Evolutionary conservation across 23 tunicate genomes (phyloP).

Genomic region (Aplidium turbinatum): DNA sequence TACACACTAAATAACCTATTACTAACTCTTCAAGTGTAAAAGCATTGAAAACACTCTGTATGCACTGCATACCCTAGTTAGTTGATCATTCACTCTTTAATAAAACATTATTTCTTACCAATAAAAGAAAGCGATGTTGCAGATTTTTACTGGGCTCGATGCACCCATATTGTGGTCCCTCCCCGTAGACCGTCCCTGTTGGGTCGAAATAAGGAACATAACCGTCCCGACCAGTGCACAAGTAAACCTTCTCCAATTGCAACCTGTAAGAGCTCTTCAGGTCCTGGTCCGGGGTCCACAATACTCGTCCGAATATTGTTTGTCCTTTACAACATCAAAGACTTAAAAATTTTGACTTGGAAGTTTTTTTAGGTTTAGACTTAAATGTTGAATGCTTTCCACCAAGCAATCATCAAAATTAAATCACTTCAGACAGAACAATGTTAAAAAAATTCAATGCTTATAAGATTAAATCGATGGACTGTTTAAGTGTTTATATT

Average conservation of each 20-base stretch:
- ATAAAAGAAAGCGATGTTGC: conserved; percentile 81
- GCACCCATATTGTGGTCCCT: conserved; percentile 94
- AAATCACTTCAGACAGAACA: no score
- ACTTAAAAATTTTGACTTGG: no score
- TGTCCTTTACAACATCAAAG: conserved; percentile 60
- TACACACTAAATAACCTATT: no score
- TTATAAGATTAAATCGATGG: neutral
- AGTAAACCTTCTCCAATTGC: conserved; percentile 89
- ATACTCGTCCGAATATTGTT: conserved; percentile 88
- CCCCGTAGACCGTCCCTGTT: conserved; percentile 68
- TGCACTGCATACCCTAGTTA: no score
- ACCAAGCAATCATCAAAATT: no score
- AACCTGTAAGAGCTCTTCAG: conserved; percentile 87
- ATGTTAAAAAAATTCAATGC: no score
- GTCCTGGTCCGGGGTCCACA: conserved; percentile 96
- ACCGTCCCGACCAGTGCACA: conserved; percentile 96
- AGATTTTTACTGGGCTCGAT: conserved; percentile 88
- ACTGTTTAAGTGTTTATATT: no score
- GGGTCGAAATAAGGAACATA: conserved; percentile 91
- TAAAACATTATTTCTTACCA: conserved; percentile 69
- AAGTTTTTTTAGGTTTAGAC: no score
- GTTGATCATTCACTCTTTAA: no score
- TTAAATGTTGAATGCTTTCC: no score
- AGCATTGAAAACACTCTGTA: no score
- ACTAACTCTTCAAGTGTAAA: no score